These are phyloP conservation scores for Danaus chrysippus DNA, from an alignment of 2,888 invertebrate species.

Conservation along the genomic window DNA sequence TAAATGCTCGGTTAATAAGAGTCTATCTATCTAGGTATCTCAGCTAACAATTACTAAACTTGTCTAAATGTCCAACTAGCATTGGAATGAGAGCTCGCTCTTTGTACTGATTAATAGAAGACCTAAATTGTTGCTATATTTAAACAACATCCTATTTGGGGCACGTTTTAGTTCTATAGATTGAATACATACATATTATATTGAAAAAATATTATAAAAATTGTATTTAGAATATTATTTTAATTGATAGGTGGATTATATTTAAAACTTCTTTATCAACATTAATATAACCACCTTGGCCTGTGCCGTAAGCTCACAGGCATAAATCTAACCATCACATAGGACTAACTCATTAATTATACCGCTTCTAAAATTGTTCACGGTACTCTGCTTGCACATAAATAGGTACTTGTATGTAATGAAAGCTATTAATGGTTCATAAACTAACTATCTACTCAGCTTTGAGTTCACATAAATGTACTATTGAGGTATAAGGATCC, in stretches of 20 bases:
- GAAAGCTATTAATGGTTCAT: slow-evolving; percentile 38
- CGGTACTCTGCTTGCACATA: slow-evolving; percentile 37
- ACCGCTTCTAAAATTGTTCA: slow-evolving; percentile 40
- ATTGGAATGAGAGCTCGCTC: slow-evolving; percentile 32
- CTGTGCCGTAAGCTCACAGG: slow-evolving; percentile 26
- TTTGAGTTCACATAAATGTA: slow-evolving; percentile 24
- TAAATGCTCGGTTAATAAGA: slow-evolving; percentile 26
- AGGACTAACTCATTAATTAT: slow-evolving; percentile 38
- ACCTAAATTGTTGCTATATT: slow-evolving; percentile 34
- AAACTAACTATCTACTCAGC: slow-evolving; percentile 32
- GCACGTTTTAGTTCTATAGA: slow-evolving; percentile 14
- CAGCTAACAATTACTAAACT: slow-evolving; percentile 49
- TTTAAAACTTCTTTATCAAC: slow-evolving; percentile 23
- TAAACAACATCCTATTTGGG: slow-evolving; percentile 23
- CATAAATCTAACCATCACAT: slow-evolving; percentile 35
- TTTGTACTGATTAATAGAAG: slow-evolving; percentile 35
- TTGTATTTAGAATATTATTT: slow-evolving; percentile 5
- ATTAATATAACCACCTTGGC: slow-evolving; percentile 29
- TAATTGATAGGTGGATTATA: slow-evolving; percentile 1
- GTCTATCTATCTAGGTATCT: slow-evolving; percentile 58
- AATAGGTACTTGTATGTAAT: slow-evolving; percentile 37
- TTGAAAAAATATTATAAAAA: not conserved
- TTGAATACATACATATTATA: slow-evolving; percentile 6
- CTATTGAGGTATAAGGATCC: slow-evolving; percentile 26
- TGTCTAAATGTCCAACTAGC: slow-evolving; percentile 27